phyloP scores from a whole-genome alignment of 2,888 invertebrate species.

The Trissolcus brochymenae region DNA sequence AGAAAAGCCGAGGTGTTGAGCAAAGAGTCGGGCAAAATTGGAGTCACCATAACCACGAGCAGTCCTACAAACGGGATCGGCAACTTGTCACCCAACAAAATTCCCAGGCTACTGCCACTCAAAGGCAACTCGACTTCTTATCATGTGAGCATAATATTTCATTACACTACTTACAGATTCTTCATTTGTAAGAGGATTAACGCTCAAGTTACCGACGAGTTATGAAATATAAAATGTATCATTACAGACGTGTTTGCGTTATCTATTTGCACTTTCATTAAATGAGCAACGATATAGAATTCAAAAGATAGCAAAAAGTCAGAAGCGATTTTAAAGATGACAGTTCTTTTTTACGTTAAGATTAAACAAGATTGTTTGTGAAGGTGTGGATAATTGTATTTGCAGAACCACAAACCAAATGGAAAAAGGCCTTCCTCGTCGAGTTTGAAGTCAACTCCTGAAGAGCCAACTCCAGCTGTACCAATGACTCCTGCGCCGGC shows the following conservation, averaged over 20 bases:
- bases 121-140: constrained; percentile 74
- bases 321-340: too few species aligned
- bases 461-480: constrained; percentile 74
- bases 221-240: too few species aligned
- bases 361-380: background rate
- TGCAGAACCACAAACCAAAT: constrained; percentile 78
- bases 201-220: background rate
- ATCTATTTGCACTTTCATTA: too few species aligned
- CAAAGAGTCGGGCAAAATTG: constrained; percentile 92
- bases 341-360: too few species aligned
- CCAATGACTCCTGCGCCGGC: constrained; percentile 73
- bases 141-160: constrained; percentile 64
- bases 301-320: background rate
- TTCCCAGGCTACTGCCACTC: constrained; percentile 74
- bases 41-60: constrained; percentile 90
- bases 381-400: constrained; percentile 14
- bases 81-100: constrained; percentile 78
- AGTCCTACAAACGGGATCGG: constrained; percentile 77
- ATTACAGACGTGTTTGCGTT: too few species aligned
- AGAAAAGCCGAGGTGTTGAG: constrained; percentile 91
- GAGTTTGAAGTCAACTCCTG: constrained; percentile 74
- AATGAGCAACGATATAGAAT: too few species aligned
- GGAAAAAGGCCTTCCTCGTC: constrained; percentile 77
- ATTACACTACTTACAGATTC: constrained; percentile 1
- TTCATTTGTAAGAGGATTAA: background rate